Percentiles rank a stretch among this genome's conserved stretches.
Conservation (phyloP, 2,113 vertebrate species). For the Climacteris rufus region DNA sequence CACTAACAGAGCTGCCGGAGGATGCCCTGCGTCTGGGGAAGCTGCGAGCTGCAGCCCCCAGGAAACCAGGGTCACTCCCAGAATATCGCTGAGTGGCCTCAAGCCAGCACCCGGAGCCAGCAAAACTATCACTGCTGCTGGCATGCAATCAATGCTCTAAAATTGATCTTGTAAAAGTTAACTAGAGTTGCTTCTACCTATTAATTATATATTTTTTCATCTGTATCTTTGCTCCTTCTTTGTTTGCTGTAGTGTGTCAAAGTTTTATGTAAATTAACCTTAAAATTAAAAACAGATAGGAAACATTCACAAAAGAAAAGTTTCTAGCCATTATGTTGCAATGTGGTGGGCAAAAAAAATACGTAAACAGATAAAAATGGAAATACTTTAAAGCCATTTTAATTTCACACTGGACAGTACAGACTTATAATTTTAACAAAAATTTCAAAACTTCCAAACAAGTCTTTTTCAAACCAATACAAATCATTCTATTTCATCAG, state of each 20-base stretch:
- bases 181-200: background rate
- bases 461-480: background rate
- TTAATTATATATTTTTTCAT: background rate
- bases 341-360: fast-evolving
- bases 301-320: background rate
- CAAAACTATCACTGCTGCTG: background rate
- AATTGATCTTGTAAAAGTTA: background rate
- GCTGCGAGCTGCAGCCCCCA: too few relatives aligned
- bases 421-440: background rate
- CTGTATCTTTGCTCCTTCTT: background rate
- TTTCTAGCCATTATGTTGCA: background rate
- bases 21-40: too few relatives aligned
- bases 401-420: background rate
- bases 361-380: background rate
- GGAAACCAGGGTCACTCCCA: too few relatives aligned
- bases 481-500: background rate
- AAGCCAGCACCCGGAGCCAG: too few relatives aligned
- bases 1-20: too few relatives aligned
- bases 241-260: background rate
- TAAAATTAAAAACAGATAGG: background rate
- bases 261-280: background rate
- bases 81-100: too few relatives aligned
- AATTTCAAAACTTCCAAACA: background rate
- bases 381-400: background rate
- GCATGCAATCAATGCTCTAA: background rate